Base-by-base conservation (phyloP, 2,888 invertebrate genomes). In the Anagyrus pseudococci region DNA sequence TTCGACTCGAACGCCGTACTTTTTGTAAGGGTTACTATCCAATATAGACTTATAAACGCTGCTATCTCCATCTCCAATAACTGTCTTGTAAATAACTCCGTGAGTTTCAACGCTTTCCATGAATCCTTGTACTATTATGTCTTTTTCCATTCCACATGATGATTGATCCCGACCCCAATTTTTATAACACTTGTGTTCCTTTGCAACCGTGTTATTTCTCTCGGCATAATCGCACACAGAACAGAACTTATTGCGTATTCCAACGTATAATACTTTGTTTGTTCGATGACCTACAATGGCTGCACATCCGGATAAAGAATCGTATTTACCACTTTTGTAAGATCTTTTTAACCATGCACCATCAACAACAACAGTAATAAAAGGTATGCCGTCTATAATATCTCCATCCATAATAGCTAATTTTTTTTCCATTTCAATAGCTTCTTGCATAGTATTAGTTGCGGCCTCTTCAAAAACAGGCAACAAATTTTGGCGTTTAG, bases 41-140 rank as follows among this genome's bases (percentile, higher is more conserved):
- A 52, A n/a, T 8, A 69, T 59, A 68, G 68, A 69, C 41, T 68
- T 66, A 49, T 71, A 75, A 1, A 77, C 76, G 13, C 72, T 75
- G 13, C 73, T 72, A 61, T 80, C 79, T 10, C 78, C 77, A 25
- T 70, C 68, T 1, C 54, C 61, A 8, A 68, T 59, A 1, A 66
- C 17, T 10, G 40, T 59, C 48, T 44, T 54, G 26, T 70, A 69
- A n/a, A 69, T 70, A 4, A 69, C 19, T 1, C 62, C 63, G 23
- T 67, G 66, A 26, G 20, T 52, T 47, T 52, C 49, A 17, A 68
- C 10, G 40, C 67, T 68, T 10, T 13, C 10, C 50, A 47, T 40
- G 40, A 68, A 62, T 8, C 64, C 67, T 52, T 64, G 64, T 15
- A 55, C 7, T 13, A 68, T 59, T 0, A 46, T 29, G 47, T 65